Conservation (phyloP, 92 coral and sea anemone species). For the Heteractis magnifica region DNA sequence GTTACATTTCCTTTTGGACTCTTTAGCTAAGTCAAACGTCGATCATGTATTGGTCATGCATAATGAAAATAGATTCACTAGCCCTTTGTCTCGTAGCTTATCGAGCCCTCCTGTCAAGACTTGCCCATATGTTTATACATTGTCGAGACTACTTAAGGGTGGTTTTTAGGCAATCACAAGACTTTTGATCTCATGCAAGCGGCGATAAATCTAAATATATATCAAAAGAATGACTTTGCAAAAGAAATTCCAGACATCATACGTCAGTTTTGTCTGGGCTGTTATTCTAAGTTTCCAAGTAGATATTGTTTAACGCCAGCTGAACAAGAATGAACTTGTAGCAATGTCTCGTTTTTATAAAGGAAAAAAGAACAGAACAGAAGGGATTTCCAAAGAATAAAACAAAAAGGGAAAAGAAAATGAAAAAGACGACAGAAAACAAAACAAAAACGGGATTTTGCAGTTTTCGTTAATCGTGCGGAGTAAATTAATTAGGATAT, state of each 20-base stretch:
- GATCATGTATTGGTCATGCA: not conserved
- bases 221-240: slow-evolving; percentile 4
- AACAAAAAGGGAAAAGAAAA: not conserved
- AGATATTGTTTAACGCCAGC: slow-evolving; percentile 7
- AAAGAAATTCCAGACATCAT: slow-evolving; percentile 17
- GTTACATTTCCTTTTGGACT: not conserved
- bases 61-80: not conserved
- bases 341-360: not conserved
- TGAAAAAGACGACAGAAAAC: not conserved
- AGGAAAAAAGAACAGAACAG: not conserved
- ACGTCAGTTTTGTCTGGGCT: slow-evolving; percentile 12
- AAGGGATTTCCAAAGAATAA: not conserved
- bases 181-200: slow-evolving; percentile 20
- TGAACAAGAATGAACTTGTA: slow-evolving; percentile 5
- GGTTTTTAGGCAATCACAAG: slow-evolving; percentile 10
- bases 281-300: not conserved
- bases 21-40: not conserved
- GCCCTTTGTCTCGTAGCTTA: not conserved
- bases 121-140: slow-evolving; percentile 14
- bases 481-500: no score
- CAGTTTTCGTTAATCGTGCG: no score
- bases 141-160: slow-evolving; percentile 15
- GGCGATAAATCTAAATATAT: slow-evolving; percentile 8
- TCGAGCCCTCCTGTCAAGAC: not conserved
- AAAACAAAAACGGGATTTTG: not conserved